Percentiles rank a stretch among this genome's conserved stretches.
phyloP scores from a whole-genome alignment of 2,888 invertebrate genomes.

The Ischnus inquisitorius region DNA sequence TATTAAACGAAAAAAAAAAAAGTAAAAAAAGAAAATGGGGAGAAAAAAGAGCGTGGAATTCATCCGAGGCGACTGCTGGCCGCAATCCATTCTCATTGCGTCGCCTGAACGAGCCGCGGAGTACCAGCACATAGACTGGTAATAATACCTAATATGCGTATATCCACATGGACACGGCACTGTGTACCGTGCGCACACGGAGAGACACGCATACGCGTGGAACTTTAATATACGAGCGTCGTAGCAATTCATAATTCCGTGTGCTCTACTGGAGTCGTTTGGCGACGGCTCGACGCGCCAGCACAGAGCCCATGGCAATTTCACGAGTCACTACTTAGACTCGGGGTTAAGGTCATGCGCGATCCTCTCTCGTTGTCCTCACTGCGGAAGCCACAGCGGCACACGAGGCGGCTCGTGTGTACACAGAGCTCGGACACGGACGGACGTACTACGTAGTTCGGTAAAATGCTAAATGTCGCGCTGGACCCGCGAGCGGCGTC shows the following conservation, averaged over 20 bases:
- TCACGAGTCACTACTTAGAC: slow-evolving; percentile 42
- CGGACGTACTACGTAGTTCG: background rate
- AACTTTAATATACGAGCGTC: slow-evolving; percentile 22
- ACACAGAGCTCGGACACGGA: slow-evolving; percentile 2
- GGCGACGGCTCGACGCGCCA: slow-evolving; percentile 49
- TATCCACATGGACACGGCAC: background rate
- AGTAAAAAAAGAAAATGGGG: background rate
- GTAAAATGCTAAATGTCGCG: slow-evolving; percentile 36
- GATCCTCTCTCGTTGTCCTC: slow-evolving; percentile 11
- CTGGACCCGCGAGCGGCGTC: slow-evolving; percentile 15
- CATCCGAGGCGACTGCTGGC: slow-evolving; percentile 1
- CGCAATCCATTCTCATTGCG: slow-evolving; percentile 32
- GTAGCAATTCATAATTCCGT: slow-evolving; percentile 56
- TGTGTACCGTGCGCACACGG: background rate
- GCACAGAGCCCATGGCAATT: slow-evolving; percentile 38
- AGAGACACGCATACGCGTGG: background rate
- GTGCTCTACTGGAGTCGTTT: slow-evolving; percentile 42
- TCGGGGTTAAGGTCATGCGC: slow-evolving; percentile 57
- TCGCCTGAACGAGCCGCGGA: background rate
- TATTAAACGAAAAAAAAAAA: background rate
- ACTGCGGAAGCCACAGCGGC: slow-evolving; percentile 5
- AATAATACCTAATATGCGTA: background rate
- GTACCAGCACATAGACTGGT: background rate
- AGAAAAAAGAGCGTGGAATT: background rate
- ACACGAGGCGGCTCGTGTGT: slow-evolving; percentile 2